phyloP scores from a whole-genome alignment of 2,113 vertebrate genomes.

The Trematocara unimaculatum region DNA sequence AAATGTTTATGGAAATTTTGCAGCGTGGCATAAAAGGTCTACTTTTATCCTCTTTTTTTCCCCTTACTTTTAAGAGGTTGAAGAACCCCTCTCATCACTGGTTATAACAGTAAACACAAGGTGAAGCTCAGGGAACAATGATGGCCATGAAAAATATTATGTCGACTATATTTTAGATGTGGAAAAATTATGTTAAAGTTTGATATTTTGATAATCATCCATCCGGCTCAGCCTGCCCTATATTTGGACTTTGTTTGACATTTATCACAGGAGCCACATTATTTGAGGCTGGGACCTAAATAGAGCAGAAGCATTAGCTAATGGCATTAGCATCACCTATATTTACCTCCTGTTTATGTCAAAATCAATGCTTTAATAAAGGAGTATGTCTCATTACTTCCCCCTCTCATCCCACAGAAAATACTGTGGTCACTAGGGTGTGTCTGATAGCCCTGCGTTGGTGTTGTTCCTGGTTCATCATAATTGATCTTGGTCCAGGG shows the following conservation, averaged over 20 bases:
- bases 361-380: background rate
- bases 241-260: background rate
- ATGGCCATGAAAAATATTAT: background rate
- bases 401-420: background rate
- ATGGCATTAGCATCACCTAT: background rate
- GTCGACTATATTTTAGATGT: background rate
- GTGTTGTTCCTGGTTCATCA: background rate
- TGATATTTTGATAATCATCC: background rate
- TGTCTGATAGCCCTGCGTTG: background rate
- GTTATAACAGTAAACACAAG: background rate
- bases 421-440: background rate
- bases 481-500: background rate
- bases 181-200: background rate
- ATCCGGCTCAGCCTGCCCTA: background rate
- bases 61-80: background rate
- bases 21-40: background rate
- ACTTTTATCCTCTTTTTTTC: background rate
- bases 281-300: background rate
- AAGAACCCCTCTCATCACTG: background rate
- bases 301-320: background rate
- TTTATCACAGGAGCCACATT: background rate
- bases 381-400: background rate
- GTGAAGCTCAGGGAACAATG: background rate
- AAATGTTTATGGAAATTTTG: background rate
- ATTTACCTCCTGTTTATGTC: background rate